Evolutionary conservation across 2,113 vertebrate genomes (phyloP), one percentile per base, ranked within the genome.

Genomic region (Paedocypris sp.): DNA sequence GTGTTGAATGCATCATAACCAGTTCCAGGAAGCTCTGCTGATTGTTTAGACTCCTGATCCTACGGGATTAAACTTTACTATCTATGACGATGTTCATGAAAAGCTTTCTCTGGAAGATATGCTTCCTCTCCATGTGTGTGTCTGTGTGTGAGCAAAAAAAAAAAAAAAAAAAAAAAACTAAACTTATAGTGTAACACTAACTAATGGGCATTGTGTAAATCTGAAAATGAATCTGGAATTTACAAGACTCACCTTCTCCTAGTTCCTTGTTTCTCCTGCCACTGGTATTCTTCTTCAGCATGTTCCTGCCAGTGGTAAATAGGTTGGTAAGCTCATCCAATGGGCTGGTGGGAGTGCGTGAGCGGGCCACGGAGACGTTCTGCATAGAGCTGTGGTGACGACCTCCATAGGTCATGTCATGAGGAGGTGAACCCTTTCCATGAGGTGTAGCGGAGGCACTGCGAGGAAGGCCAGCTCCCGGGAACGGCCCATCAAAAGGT

Each of bases 241-340:
- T n/a, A n/a, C 0, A 20, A 13, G 15, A 90, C 95, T 97, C 79
- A 98, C 95, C 90, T 62, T 98, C 92, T 66, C 87, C 83, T 1
- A 89, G 88, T 49, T 98, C 94, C 73, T 98, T 98, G 20, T 90
- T 92, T 73, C 90, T 90, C 69, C 90, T 87, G 65, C 94, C 89
- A 32, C 93, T 92, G 73, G 93, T 78, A 9, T 92, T 94, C 70
- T 93, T 97, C 78, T 94, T 89, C 78, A 99, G 79, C 79, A 98
- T 91, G 72, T 93, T 97, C 60, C 93, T 84, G 43, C 94, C 95
- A 5, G 93, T 94, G 73, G 90, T 97, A 68, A 99, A 99, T 72
- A 99, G 86, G 83, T 90, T 97, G 72, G 93, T 97, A 16, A 99
- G 84, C 22, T 99, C 95, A n/a, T 99, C 94, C 74, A 99, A 67